phyloP scores from a whole-genome alignment of 2,888 invertebrate genomes.

The Sisyra nigra region DNA sequence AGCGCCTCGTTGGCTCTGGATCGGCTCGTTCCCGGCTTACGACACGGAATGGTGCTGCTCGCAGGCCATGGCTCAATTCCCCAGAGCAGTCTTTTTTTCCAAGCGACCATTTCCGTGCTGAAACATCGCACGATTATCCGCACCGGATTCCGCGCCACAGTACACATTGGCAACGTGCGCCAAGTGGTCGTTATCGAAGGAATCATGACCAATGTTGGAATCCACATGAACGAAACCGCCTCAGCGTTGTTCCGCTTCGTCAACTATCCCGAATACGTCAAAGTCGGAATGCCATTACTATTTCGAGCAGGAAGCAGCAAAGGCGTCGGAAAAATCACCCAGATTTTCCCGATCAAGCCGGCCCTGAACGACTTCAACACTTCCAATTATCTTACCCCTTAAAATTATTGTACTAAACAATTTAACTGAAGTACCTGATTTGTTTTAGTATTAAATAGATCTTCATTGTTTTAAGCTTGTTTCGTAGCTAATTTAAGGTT shows the following conservation, averaged over 20 bases:
- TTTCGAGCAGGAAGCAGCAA: constrained; percentile 74
- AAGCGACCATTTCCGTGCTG: constrained; percentile 82
- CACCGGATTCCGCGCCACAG: constrained; percentile 78
- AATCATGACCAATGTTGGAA: constrained; percentile 43
- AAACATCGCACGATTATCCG: constrained; percentile 73
- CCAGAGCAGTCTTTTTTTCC: constrained; percentile 44
- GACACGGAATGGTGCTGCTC: constrained; percentile 77
- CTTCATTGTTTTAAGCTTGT: too few species aligned
- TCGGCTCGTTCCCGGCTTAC: constrained; percentile 38
- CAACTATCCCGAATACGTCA: constrained; percentile 76
- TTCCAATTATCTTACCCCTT: too few species aligned
- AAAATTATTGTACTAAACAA: too few species aligned
- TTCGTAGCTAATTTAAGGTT: too few species aligned
- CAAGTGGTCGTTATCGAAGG: constrained; percentile 84
- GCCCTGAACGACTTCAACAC: too few species aligned
- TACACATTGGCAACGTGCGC: constrained; percentile 88
- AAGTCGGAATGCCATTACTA: constrained; percentile 60
- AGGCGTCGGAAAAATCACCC: constrained; percentile 71
- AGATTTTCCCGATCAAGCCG: constrained; percentile 43
- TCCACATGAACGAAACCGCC: constrained; percentile 71
- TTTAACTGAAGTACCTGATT: too few species aligned
- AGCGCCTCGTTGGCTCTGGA: constrained; percentile 70
- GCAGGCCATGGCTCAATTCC: constrained; percentile 29
- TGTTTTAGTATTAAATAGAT: too few species aligned
- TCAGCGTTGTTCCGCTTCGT: constrained; percentile 80